These are phyloP conservation scores for Clepsis dumicolana DNA, from an alignment of 2,888 invertebrate genomes.

Conservation along the genomic window DNA sequence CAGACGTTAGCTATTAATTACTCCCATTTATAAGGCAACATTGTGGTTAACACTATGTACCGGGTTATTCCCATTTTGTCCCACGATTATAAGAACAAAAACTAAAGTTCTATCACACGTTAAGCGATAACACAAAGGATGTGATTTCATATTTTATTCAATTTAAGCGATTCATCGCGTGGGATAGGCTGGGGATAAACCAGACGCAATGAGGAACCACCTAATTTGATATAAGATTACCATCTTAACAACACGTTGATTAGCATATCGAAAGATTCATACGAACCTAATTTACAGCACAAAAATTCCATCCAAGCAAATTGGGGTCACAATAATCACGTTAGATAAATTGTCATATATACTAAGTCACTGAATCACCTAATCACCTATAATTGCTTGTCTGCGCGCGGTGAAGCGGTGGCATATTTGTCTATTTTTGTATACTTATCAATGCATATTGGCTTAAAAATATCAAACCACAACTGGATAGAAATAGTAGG, in stretches of 20 bases:
- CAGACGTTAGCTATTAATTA: slow-evolving; percentile 48
- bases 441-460: no score
- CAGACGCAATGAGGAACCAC: not conserved
- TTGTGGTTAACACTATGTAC: slow-evolving; percentile 33
- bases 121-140: slow-evolving; percentile 24
- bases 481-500: not conserved
- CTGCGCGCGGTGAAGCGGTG: no score
- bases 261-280: no score
- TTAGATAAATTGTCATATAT: no score
- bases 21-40: slow-evolving; percentile 42
- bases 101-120: slow-evolving; percentile 23
- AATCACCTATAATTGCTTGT: no score
- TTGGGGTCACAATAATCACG: not conserved
- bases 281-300: not conserved
- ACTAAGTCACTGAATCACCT: no score
- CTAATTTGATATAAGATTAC: no score
- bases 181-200: slow-evolving; percentile 9
- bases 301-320: no score
- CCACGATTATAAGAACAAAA: slow-evolving; percentile 28
- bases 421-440: no score
- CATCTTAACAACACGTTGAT: no score
- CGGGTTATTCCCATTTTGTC: slow-evolving; percentile 37
- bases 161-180: slow-evolving; percentile 2
- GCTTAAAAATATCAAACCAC: not conserved
- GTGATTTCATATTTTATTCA: slow-evolving; percentile 14